phyloP scores from a whole-genome alignment of 2,888 invertebrate genomes.

The Yponomeuta evonymella region DNA sequence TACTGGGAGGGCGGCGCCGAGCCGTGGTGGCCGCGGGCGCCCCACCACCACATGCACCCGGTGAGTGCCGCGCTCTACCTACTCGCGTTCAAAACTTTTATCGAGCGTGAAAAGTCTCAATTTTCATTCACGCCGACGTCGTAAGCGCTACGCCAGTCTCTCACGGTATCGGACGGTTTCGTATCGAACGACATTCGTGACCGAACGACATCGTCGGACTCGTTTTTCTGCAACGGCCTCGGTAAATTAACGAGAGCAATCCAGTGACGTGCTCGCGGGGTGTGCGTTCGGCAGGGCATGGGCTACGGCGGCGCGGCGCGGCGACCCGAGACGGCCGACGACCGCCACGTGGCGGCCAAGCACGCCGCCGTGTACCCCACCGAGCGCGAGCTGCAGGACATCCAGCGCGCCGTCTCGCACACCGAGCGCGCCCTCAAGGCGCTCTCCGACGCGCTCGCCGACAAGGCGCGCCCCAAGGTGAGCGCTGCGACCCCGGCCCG shows the following conservation, averaged over 20 bases:
- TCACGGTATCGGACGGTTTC: too few relatives aligned
- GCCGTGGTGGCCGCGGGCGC: constrained; percentile 75
- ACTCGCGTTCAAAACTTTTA: too few relatives aligned
- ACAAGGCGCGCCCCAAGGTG: constrained; percentile 54
- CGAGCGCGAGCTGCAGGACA: constrained; percentile 90
- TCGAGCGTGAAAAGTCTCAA: too few relatives aligned
- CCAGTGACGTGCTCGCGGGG: too few relatives aligned
- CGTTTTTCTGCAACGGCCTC: too few relatives aligned
- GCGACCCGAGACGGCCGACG: constrained; percentile 95
- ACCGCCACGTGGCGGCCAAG: constrained; percentile 94
- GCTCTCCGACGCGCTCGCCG: constrained; percentile 88
- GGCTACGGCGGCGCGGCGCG: constrained; percentile 77
- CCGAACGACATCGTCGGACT: too few relatives aligned
- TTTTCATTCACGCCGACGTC: too few relatives aligned
- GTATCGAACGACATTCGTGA: too few relatives aligned
- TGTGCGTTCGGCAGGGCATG: constrained; percentile 15
- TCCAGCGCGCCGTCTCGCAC: constrained; percentile 94
- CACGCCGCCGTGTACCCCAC: constrained; percentile 96
- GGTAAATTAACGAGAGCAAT: too few relatives aligned
- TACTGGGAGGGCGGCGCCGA: constrained; percentile 91
- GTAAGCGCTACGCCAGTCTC: too few relatives aligned
- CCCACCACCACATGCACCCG: constrained; percentile 47
- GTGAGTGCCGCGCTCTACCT: constrained; percentile 5
- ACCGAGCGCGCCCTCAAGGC: constrained; percentile 96
- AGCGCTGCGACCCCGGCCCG: too few relatives aligned